These are phyloP conservation scores for Agrilus biguttatus DNA, from an alignment of 2,888 invertebrate genomes.

Conservation along the genomic window DNA sequence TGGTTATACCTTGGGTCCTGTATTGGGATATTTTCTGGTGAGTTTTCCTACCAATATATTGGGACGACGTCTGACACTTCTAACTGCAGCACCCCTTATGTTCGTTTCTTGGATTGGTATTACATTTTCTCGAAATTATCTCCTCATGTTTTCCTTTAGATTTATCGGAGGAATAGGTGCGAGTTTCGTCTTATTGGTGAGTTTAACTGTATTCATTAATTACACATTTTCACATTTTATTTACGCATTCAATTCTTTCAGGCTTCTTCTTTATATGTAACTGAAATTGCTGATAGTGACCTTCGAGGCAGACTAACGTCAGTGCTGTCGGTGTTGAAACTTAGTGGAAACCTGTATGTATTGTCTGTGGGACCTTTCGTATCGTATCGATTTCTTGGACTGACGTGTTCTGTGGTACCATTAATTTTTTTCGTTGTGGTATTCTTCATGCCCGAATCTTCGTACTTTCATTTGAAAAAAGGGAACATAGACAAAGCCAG, in stretches of 20 bases:
- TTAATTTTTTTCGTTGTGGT: slow-evolving; percentile 25
- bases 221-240: not conserved
- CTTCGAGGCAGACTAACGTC: slow-evolving; percentile 30
- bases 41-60: slow-evolving; percentile 39
- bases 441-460: slow-evolving; percentile 33
- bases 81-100: slow-evolving; percentile 35
- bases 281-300: slow-evolving; percentile 32
- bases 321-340: slow-evolving; percentile 23
- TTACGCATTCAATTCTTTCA: slow-evolving; percentile 16
- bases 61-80: slow-evolving; percentile 39
- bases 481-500: slow-evolving; percentile 22
- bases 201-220: slow-evolving; percentile 1
- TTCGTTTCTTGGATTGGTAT: slow-evolving; percentile 34
- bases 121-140: slow-evolving; percentile 14
- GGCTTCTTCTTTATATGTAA: slow-evolving; percentile 26
- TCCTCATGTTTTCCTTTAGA: slow-evolving; percentile 42
- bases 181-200: slow-evolving; percentile 36
- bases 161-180: slow-evolving; percentile 51
- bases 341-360: slow-evolving; percentile 26
- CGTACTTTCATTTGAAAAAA: slow-evolving; percentile 30
- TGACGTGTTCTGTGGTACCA: slow-evolving; percentile 23
- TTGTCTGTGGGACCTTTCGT: slow-evolving; percentile 28
- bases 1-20: slow-evolving; percentile 37
- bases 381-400: slow-evolving; percentile 23
- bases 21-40: slow-evolving; percentile 39